Base-by-base conservation (phyloP, 1,140 invertebrate species). In the Idris sp. region DNA sequence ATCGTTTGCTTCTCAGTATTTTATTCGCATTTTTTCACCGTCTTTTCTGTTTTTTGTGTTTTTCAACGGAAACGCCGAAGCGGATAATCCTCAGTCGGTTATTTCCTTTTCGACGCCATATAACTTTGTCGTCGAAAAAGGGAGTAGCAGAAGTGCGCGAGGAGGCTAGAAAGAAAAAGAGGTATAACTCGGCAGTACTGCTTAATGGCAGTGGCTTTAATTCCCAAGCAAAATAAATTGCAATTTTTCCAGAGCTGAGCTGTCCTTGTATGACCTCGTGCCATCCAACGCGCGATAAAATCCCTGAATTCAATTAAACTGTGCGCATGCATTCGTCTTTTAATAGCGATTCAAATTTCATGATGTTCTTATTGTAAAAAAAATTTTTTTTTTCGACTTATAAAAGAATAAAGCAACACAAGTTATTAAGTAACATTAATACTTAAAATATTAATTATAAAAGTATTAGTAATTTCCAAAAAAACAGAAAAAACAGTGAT, bases 151-250 rank as follows among this genome's bases (percentile, higher is more conserved):
- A 53, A 33, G 28, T 48, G n/a, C 26, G 48, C 26, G 33, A n/a
- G n/a, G n/a, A n/a, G 13, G 64, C 19, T 36, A 10, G 65, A 73
- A 19, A 59, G 53, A 73, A 36, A 65, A 43, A 4, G 51, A 59
- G 59, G 38, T 67, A 54, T 67, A 71, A 54, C n/a, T 38, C 58
- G 46, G 44, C 35, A 59, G 64, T 64, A 58, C 65, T 67, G 62
- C 62, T 72, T 72, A 72, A 76, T 68, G 49, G 67, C 49, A 67
- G 56, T 68, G 56, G 74, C 61, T 76, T 76, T 76, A 72, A 76
- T 76, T 76, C 67, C 62, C 67, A 68, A 72, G 67, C 61, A 72
- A 76, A 76, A 76, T 72, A 72, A 76, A 76, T 71, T 72, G 67
- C 62, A 72, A 62, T 68, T 76, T 71, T 73, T 65, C 31, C 68